Evolutionary conservation across 2,113 vertebrate species (phyloP).

Genomic region (Dicentrarchus labrax): DNA sequence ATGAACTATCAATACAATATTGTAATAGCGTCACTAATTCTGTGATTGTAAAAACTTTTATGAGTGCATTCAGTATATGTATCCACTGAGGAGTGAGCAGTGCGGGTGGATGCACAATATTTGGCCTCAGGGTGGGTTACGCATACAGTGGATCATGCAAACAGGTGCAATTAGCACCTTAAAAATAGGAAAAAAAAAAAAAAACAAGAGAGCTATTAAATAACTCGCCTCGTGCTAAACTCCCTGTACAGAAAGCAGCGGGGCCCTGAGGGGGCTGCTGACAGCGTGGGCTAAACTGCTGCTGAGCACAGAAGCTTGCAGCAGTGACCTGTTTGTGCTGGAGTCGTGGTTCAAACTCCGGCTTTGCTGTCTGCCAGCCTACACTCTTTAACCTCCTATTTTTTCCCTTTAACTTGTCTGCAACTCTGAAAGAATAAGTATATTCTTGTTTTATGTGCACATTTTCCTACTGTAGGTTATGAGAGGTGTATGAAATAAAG

Average conservation of each 20-base stretch:
- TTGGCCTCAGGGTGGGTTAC: conserved; percentile 1
- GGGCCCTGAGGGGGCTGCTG: conserved; percentile 5
- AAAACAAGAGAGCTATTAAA: neutral
- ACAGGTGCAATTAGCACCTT: conserved; percentile 41
- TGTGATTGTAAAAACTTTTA: neutral
- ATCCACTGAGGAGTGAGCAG: conserved; percentile 1
- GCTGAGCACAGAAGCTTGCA: conserved; percentile 20
- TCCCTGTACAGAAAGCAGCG: neutral
- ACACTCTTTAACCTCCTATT: neutral
- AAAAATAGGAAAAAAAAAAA: conserved; percentile 18
- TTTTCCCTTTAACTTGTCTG: neutral
- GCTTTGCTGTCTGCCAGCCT: conserved; percentile 14
- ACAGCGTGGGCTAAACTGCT: conserved; percentile 33
- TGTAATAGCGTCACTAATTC: neutral
- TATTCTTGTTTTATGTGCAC: neutral
- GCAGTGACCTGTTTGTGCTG: conserved; percentile 10
- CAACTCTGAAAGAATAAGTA: neutral
- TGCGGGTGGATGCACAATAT: neutral
- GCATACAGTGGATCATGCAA: neutral
- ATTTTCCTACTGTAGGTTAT: neutral
- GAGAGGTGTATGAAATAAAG: neutral
- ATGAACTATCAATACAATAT: neutral
- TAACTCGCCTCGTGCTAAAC: neutral
- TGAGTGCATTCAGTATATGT: neutral
- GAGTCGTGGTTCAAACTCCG: neutral